Percentiles rank a stretch among this genome's conserved stretches.
Conservation (phyloP, 2,888 invertebrate genomes). For the Spisula subtruncata region DNA sequence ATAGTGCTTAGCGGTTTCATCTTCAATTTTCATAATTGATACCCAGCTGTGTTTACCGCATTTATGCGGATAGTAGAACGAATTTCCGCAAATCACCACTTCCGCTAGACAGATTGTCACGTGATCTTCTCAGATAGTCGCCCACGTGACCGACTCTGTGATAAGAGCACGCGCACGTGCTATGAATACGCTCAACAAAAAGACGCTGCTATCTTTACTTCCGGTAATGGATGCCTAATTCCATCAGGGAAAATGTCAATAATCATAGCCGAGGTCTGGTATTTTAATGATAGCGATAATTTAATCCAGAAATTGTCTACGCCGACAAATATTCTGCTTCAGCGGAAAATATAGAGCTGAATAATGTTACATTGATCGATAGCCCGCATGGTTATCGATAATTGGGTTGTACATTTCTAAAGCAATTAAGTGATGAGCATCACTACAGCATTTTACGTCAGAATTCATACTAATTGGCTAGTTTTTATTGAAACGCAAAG, state of each 20-base stretch:
- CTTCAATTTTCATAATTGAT: not conserved
- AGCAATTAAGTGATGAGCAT: too few relatives aligned
- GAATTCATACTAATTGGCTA: too few relatives aligned
- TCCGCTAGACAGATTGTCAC: not conserved
- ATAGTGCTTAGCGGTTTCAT: not conserved
- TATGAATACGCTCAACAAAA: not conserved
- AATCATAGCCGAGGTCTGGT: conserved; percentile 7
- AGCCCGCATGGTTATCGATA: not conserved
- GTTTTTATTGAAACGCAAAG: too few relatives aligned
- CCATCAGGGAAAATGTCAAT: not conserved
- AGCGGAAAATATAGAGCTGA: not conserved
- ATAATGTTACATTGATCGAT: not conserved
- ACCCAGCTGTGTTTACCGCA: not conserved
- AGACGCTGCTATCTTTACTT: not conserved
- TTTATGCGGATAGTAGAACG: not conserved
- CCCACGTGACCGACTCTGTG: not conserved
- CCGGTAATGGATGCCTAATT: not conserved
- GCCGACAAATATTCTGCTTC: not conserved
- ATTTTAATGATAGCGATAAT: not conserved
- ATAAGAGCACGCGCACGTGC: not conserved
- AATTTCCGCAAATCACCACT: not conserved
- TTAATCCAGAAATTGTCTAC: not conserved
- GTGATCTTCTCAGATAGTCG: not conserved
- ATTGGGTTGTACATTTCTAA: not conserved
- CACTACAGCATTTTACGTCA: too few relatives aligned